A percentile compares a stretch with the other conserved stretches of the same genome.
Evolutionary conservation across 2,113 vertebrate genomes (phyloP).

Genomic region (Thunnus thynnus): DNA sequence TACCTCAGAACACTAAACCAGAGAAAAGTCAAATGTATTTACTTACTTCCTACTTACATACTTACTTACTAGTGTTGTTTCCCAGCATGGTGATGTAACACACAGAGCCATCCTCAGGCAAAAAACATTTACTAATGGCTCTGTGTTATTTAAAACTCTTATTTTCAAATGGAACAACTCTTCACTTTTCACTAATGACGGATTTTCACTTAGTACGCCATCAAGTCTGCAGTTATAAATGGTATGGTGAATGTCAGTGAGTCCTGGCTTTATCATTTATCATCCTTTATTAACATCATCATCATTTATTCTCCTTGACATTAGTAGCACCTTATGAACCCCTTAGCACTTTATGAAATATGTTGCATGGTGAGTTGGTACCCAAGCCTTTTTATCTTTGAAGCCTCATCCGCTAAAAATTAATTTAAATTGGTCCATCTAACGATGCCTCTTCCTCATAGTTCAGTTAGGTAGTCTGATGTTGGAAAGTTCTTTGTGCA

Average conservation of each 20-base stretch:
- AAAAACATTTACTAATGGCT: neutral
- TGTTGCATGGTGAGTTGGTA: neutral
- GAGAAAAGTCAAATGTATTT: neutral
- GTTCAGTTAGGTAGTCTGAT: neutral
- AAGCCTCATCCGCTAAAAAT: neutral
- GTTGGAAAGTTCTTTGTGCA: neutral
- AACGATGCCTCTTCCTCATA: neutral
- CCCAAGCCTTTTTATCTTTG: neutral
- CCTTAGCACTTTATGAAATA: neutral
- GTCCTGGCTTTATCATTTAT: conserved; percentile 1
- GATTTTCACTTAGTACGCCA: neutral
- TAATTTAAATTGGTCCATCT: neutral
- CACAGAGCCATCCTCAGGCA: neutral
- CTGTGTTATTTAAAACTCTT: neutral
- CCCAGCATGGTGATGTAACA: neutral
- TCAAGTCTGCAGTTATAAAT: neutral
- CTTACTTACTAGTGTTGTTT: no score
- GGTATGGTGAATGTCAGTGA: neutral
- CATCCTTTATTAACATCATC: neutral
- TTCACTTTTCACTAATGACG: neutral
- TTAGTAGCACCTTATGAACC: neutral
- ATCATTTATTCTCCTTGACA: neutral
- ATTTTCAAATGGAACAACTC: neutral
- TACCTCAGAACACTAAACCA: neutral
- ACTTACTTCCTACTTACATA: no score